Conservation (phyloP, 2,888 invertebrate species). For the Petrolisthes cinctipes region DNA sequence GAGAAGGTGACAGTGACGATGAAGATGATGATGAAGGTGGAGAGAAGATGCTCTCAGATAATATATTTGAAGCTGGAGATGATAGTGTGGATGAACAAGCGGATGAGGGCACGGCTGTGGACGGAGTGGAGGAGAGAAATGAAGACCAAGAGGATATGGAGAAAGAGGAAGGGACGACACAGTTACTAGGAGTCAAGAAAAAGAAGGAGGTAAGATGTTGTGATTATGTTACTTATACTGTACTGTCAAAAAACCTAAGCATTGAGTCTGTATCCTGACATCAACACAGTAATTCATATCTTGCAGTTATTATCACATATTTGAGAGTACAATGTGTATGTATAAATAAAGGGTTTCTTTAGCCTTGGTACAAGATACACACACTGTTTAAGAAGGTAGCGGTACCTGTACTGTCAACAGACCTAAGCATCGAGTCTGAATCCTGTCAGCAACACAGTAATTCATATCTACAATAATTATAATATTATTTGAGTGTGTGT, state of each 20-base stretch:
- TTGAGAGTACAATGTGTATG: background rate
- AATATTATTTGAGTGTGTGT: too few species aligned
- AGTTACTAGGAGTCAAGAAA: conserved; percentile 78
- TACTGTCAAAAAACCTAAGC: background rate
- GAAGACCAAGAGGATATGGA: background rate
- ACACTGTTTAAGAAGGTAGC: too few species aligned
- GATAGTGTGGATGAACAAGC: conserved; percentile 44
- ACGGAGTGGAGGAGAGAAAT: conserved; percentile 69
- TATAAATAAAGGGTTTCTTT: conserved; percentile 22
- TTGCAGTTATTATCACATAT: background rate
- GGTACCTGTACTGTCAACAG: too few species aligned
- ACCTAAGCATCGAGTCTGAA: too few species aligned
- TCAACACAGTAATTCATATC: too few species aligned
- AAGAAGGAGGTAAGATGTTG: conserved; percentile 71
- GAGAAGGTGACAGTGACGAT: conserved; percentile 44
- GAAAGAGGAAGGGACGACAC: conserved; percentile 73
- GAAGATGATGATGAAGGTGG: conserved; percentile 47
- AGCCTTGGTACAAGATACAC: too few species aligned
- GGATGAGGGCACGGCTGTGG: conserved; percentile 57
- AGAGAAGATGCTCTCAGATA: conserved; percentile 24
- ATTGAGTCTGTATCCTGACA: background rate
- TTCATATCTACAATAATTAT: too few species aligned
- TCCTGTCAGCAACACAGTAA: too few species aligned
- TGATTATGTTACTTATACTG: background rate
- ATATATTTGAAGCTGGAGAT: conserved; percentile 54